These are phyloP conservation scores for Thyatira batis DNA, from an alignment of 2,888 invertebrate species.

Conservation along the genomic window DNA sequence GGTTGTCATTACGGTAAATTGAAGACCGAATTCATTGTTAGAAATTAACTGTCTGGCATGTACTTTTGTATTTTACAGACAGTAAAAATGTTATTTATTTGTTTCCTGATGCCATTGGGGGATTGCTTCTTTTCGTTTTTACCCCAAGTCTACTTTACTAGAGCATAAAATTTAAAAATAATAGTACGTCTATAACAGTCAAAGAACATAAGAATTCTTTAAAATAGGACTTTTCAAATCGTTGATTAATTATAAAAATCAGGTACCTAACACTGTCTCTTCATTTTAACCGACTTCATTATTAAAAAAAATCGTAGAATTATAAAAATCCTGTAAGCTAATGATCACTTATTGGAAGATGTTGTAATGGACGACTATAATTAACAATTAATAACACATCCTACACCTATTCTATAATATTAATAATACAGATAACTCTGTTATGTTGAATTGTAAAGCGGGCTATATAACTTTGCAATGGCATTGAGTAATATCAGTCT, in stretches of 20 bases:
- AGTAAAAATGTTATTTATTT: no score
- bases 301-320: neutral
- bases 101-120: no score
- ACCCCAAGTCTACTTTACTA: no score
- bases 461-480: slow-evolving; percentile 48
- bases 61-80: neutral
- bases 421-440: slow-evolving; percentile 22
- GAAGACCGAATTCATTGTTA: neutral
- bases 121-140: no score
- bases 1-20: neutral
- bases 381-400: slow-evolving; percentile 30
- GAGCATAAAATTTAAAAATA: no score
- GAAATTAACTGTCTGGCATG: neutral
- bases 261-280: neutral
- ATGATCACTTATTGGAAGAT: neutral
- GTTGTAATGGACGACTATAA: slow-evolving; percentile 43
- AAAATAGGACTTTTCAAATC: no score
- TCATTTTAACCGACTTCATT: neutral
- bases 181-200: no score
- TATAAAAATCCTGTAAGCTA: neutral
- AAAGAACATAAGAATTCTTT: no score
- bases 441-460: slow-evolving; percentile 49
- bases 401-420: slow-evolving; percentile 38
- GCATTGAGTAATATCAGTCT: slow-evolving; percentile 57
- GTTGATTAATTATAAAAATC: no score